phyloP scores from a whole-genome alignment of 1,140 invertebrate genomes.

The Dreissena rostriformis region DNA sequence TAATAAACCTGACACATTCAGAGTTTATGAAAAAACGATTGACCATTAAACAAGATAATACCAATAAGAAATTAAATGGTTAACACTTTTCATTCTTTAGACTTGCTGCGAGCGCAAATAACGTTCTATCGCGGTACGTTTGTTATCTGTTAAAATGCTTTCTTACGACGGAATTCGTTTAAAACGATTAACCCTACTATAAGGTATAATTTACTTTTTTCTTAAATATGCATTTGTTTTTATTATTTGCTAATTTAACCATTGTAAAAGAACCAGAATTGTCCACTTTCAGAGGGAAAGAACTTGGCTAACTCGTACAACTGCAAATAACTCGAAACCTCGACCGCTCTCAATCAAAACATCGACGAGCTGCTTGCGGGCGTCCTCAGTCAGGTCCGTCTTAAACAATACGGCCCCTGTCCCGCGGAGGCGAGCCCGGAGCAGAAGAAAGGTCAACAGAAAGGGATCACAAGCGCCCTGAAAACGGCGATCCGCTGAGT shows the following conservation, averaged over 20 bases:
- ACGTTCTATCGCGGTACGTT: neutral
- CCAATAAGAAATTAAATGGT: too few species aligned
- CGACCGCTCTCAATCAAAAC: conserved; percentile 90
- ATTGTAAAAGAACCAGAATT: neutral
- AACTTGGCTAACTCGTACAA: conserved; percentile 86
- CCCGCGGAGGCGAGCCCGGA: conserved; percentile 8
- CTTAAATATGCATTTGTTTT: neutral
- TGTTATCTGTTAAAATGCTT: neutral
- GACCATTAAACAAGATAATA: neutral
- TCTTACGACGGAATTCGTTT: neutral
- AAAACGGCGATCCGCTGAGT: conserved; percentile 43
- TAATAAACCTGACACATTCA: neutral
- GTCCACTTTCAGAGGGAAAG: conserved; percentile 72
- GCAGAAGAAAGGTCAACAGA: conserved; percentile 34
- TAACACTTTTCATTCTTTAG: neutral
- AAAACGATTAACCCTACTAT: neutral
- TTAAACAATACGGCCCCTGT: conserved; percentile 57
- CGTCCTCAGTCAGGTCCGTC: conserved; percentile 85
- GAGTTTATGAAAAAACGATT: neutral
- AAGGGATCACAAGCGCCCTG: conserved; percentile 26
- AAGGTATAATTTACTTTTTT: neutral
- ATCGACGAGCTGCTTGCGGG: conserved; percentile 92
- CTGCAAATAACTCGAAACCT: conserved; percentile 92
- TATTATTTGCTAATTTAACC: neutral
- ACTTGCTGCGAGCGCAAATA: neutral